Percentiles rank a stretch among this genome's conserved stretches.
phyloP scores from a whole-genome alignment of 2,113 vertebrate genomes.

The Elephas maximus region DNA sequence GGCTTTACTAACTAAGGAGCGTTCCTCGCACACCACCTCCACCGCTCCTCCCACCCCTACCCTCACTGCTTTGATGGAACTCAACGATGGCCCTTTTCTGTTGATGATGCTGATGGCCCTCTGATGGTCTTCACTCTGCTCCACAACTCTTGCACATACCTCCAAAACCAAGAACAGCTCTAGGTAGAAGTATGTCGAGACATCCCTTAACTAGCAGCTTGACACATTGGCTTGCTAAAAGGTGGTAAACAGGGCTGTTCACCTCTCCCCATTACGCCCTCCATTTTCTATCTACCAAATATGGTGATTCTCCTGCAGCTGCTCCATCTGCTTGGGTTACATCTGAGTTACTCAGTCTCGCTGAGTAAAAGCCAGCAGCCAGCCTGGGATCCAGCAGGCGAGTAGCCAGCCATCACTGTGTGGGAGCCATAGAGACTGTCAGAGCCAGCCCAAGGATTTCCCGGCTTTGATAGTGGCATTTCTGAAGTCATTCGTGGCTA shows the following conservation, averaged over 20 bases:
- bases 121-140: background rate
- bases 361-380: conserved; percentile 38
- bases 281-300: conserved; percentile 6
- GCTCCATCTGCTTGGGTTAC: conserved; percentile 17
- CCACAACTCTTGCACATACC: background rate
- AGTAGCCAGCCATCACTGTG: background rate
- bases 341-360: conserved; percentile 40
- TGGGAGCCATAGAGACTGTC: background rate
- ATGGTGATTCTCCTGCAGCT: background rate
- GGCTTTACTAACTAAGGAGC: background rate
- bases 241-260: background rate
- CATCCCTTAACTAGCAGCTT: background rate
- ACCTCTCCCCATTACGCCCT: background rate
- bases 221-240: background rate
- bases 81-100: background rate
- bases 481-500: conserved; percentile 24
- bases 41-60: background rate
- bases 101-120: background rate
- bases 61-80: background rate
- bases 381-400: background rate
- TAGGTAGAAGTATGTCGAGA: background rate
- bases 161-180: conserved; percentile 2
- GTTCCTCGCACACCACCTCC: background rate
- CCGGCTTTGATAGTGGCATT: conserved; percentile 24
- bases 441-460: conserved; percentile 28